Evolutionary conservation across 1,140 invertebrate genomes (phyloP).

Genomic region (Helicorthomorpha holstii): DNA sequence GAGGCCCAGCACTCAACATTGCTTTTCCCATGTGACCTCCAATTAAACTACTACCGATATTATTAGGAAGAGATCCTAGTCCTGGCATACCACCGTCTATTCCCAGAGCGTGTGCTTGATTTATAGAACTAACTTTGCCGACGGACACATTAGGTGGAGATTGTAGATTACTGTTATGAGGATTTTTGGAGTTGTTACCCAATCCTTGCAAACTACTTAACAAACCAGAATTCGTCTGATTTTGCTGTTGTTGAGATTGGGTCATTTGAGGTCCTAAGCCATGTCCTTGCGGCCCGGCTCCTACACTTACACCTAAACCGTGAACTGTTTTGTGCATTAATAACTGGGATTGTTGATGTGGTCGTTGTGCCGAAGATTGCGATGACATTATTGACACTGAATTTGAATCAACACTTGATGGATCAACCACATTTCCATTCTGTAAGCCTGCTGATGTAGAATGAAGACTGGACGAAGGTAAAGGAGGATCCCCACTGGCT

Average conservation of each 20-base stretch:
- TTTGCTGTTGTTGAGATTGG: not conserved
- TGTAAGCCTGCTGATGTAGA: conserved; percentile 8
- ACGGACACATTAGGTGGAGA: conserved; percentile 11
- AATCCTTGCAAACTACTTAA: conserved; percentile 5
- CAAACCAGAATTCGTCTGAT: not conserved
- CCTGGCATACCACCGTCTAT: conserved; percentile 7
- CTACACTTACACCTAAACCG: conserved; percentile 8
- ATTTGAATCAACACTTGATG: not conserved
- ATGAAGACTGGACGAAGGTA: conserved; percentile 8
- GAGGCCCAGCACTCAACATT: conserved; percentile 7
- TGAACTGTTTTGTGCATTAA: conserved; percentile 12
- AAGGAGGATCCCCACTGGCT: conserved; percentile 13
- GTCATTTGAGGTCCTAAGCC: not conserved
- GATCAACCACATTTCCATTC: conserved; percentile 19
- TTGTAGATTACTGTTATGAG: conserved; percentile 15
- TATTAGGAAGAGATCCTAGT: not conserved
- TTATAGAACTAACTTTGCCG: not conserved
- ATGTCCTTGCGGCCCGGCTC: not conserved
- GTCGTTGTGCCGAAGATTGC: conserved; percentile 8
- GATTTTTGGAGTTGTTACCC: conserved; percentile 21
- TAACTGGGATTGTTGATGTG: conserved; percentile 15
- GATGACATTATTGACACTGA: not conserved
- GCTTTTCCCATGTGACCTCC: conserved; percentile 6
- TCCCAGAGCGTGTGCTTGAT: conserved; percentile 5
- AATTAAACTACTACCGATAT: not conserved